phyloP scores from a whole-genome alignment of 2,888 invertebrate species.

The Pristionchus maxplancki region DNA sequence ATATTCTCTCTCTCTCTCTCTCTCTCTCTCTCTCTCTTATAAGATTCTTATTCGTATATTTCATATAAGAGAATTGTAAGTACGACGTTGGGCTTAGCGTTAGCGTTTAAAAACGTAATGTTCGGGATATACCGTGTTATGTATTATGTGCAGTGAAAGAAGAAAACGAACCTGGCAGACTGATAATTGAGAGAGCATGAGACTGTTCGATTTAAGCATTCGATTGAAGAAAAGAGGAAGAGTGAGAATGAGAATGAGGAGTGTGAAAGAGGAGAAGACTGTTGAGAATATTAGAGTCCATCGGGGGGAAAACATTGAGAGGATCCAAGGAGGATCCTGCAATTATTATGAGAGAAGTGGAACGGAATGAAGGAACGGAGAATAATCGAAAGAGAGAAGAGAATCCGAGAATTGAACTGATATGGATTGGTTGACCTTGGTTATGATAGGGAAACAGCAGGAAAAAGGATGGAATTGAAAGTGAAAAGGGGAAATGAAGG shows the following conservation, averaged over 20 bases:
- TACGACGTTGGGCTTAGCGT: not conserved
- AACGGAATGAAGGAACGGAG: not conserved
- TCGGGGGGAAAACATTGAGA: constrained; percentile 48
- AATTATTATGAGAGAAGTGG: not conserved
- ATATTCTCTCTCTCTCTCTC: no score
- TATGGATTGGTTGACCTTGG: constrained; percentile 21
- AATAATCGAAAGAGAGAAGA: not conserved
- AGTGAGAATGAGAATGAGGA: constrained; percentile 58
- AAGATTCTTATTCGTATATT: no score
- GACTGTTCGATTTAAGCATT: constrained; percentile 61
- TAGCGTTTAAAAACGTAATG: no score
- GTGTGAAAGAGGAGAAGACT: constrained; percentile 60
- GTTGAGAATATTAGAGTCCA: constrained; percentile 59
- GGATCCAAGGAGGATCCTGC: constrained; percentile 32
- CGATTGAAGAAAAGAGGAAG: constrained; percentile 65
- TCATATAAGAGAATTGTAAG: not conserved
- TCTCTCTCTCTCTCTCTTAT: no score
- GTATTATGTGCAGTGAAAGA: no score
- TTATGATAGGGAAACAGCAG: constrained; percentile 26
- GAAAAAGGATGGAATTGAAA: constrained; percentile 10
- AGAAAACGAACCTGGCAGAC: constrained; percentile 61
- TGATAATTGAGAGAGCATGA: constrained; percentile 62
- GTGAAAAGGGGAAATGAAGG: constrained; percentile 39
- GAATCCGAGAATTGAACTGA: not conserved
- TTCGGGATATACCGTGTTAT: no score